Conservation (phyloP, 2,797 vertebrate genomes). For the Acanthurus lineatus region DNA sequence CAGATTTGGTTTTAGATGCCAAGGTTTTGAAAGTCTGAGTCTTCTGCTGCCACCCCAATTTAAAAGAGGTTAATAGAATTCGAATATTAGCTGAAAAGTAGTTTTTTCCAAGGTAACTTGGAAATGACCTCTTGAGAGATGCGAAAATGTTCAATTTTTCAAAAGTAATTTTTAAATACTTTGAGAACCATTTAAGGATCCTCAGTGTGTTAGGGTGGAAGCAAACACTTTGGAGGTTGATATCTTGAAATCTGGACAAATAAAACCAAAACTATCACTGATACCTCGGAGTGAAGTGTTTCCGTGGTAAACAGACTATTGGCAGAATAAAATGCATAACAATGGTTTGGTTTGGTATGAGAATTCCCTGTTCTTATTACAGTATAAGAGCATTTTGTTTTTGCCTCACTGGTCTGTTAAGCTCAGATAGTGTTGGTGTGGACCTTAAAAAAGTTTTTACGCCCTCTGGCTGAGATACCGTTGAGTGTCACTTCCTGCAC, state of each 20-base stretch:
- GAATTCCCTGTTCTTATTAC: no score
- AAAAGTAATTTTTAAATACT: conserved; percentile 3
- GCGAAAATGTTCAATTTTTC: not conserved
- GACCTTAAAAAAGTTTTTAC: no score
- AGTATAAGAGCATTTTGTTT: no score
- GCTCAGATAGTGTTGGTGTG: no score
- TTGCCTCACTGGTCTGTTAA: no score
- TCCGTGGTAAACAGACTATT: no score
- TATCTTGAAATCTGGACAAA: conserved; percentile 12
- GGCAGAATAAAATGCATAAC: no score
- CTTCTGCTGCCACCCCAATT: not conserved
- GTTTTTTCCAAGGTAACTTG: not conserved
- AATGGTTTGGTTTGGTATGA: no score
- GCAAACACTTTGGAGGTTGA: not conserved
- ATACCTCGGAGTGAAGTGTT: no score
- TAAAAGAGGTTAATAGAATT: not conserved
- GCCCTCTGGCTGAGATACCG: no score
- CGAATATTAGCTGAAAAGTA: not conserved
- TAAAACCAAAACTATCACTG: not conserved
- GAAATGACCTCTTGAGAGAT: not conserved
- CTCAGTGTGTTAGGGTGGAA: not conserved
- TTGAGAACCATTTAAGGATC: not conserved
- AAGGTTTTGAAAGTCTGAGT: not conserved
- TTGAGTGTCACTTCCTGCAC: no score
- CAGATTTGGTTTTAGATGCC: not conserved